These are phyloP conservation scores for Dreissena polymorpha DNA, from an alignment of 1,140 invertebrate species.

Conservation along the genomic window DNA sequence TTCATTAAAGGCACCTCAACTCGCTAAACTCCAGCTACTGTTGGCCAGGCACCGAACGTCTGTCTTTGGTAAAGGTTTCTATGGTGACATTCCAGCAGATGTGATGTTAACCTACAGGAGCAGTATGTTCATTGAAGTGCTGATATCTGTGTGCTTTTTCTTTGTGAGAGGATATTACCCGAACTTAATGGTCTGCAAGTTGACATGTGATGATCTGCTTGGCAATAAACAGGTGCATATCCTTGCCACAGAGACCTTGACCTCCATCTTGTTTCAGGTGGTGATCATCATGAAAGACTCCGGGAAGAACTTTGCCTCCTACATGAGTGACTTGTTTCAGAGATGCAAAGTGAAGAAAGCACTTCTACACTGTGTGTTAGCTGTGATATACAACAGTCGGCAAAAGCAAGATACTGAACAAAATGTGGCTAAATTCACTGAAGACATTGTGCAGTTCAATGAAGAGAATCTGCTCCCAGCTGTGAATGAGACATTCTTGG, in stretches of 20 bases:
- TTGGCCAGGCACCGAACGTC: conserved; percentile 90
- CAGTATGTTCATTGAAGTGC: conserved; percentile 91
- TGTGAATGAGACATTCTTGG: conserved; percentile 89
- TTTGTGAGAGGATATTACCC: conserved; percentile 92
- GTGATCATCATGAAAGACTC: conserved; percentile 91
- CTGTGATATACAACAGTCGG: conserved; percentile 86
- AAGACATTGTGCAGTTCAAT: conserved; percentile 92
- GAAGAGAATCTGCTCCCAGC: conserved; percentile 83
- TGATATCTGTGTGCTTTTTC: conserved; percentile 90
- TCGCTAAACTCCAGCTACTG: conserved; percentile 83
- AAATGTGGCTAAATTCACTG: conserved; percentile 85
- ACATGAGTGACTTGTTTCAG: conserved; percentile 89
- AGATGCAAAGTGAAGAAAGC: conserved; percentile 94
- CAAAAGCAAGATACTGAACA: conserved; percentile 57
- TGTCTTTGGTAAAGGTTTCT: conserved; percentile 89
- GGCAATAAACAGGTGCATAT: conserved; percentile 89
- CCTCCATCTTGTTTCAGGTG: conserved; percentile 88
- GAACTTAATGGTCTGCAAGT: conserved; percentile 83
- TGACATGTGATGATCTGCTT: conserved; percentile 87
- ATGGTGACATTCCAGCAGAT: conserved; percentile 84
- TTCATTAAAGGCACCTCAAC: conserved; percentile 79
- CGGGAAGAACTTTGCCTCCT: conserved; percentile 89
- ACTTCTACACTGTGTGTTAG: conserved; percentile 90
- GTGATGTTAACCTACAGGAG: conserved; percentile 83
- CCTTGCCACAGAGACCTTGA: conserved; percentile 88